Evolutionary conservation across 2,888 invertebrate genomes (phyloP), one percentile per base, ranked within the genome.

Genomic region (Oasisia sp.): DNA sequence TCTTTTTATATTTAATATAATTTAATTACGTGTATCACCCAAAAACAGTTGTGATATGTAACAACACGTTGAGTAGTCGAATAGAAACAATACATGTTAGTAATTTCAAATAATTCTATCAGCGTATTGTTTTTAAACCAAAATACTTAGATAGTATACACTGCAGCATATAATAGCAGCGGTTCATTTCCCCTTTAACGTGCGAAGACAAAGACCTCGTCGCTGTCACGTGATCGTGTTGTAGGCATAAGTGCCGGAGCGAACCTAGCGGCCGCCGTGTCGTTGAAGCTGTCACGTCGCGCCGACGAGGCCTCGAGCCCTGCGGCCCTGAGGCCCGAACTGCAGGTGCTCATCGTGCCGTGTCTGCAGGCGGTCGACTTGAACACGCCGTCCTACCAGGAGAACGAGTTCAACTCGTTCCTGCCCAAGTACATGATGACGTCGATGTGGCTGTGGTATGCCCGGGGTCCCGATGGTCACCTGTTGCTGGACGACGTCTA

Each of bases 241-340:
- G 74, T 74, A 94, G 94, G 93, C 32, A 91, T 91, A 50, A 94
- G 94, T 92, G 93, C 94, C 14, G 94, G 94, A 32, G 94, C 93
- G 27, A 94, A 94, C 91, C 45, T 93, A 90, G 94, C 94, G 27
- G 94, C 94, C 1, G 94, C 94, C 12, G 93, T 94, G 32, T 74
- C 94, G 27, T 89, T 93, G 91, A 92, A 92, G 91, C 91, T 94
- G 45, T 19, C 74, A 7, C 89, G 93, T 38, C 38, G 38, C 38
- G 38, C 38, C 38, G 38, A 38, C 38, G 38, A 38, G 38, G 38
- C 38, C 38, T 38, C 38, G 38, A 38, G 38, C 32, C 93, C 93
- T 91, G 50, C 91, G 14, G 91, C 89, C 38, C 89, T 56, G 14
- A 89, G 32, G 45, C 92, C 92, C n/a, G 38, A 92, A n/a, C 91